These are phyloP conservation scores for Luffia ferchaultella DNA, from an alignment of 2,888 invertebrate genomes.

Conservation along the genomic window DNA sequence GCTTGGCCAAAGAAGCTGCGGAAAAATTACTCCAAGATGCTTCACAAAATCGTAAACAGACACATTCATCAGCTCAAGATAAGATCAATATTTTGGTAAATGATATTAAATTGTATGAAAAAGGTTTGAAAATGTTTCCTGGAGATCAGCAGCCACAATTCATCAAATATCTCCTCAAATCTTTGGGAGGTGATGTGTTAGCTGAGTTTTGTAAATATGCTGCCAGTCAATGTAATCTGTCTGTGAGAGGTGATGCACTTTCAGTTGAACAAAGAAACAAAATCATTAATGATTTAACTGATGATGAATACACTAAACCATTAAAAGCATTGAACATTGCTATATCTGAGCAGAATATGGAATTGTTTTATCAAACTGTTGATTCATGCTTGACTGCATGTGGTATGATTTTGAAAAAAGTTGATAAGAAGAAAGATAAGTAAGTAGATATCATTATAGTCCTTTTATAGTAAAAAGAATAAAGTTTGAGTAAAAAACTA, in stretches of 20 bases:
- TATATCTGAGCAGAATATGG: constrained; percentile 73
- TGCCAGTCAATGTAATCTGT: constrained; percentile 75
- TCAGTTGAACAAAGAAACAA: constrained; percentile 74
- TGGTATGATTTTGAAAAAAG: constrained; percentile 84
- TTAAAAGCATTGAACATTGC: constrained; percentile 74
- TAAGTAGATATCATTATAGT: no score
- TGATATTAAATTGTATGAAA: constrained; percentile 82
- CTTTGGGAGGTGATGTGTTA: constrained; percentile 82
- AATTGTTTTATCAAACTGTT: constrained; percentile 79
- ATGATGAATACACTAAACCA: constrained; percentile 72
- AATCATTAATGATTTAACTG: constrained; percentile 72
- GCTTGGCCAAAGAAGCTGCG: constrained; percentile 76
- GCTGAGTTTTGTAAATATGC: constrained; percentile 82
- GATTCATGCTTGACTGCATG: constrained; percentile 76
- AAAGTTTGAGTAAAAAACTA: no score
- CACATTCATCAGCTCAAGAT: constrained; percentile 83
- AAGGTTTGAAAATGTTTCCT: constrained; percentile 74
- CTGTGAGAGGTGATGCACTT: constrained; percentile 66
- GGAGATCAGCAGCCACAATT: constrained; percentile 72
- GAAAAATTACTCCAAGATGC: constrained; percentile 77
- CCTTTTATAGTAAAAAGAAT: no score
- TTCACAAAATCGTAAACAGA: constrained; percentile 75
- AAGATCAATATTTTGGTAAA: constrained; percentile 79
- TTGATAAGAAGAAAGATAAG: constrained; percentile 88
- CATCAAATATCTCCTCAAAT: constrained; percentile 84